phyloP scores from a whole-genome alignment of 2,113 vertebrate genomes.

The Lagenorhynchus albirostris region DNA sequence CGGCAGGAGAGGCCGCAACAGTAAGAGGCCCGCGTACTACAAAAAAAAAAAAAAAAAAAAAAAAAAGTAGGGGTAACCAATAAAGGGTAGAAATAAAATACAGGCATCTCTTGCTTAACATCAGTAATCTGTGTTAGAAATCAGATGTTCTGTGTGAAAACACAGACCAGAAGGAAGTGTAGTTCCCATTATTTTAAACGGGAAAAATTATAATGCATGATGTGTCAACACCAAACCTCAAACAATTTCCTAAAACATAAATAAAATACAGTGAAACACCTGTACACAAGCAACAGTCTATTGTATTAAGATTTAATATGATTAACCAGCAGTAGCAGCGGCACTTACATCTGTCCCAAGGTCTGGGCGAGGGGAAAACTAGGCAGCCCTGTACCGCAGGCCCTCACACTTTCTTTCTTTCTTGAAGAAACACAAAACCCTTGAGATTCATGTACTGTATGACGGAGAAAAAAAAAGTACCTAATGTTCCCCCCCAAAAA shows the following conservation, averaged over 20 bases:
- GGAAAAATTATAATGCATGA: not conserved
- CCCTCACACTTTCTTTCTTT: slow-evolving; percentile 29
- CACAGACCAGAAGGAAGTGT: not conserved
- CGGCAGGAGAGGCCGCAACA: too few relatives aligned
- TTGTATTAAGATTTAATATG: not conserved
- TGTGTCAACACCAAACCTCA: not conserved
- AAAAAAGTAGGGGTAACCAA: not conserved
- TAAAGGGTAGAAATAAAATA: not conserved
- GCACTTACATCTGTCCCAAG: not conserved
- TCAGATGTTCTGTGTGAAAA: not conserved
- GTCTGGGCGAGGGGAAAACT: not conserved
- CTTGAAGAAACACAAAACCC: slow-evolving; percentile 62
- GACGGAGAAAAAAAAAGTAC: slow-evolving; percentile 60
- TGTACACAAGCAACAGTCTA: not conserved
- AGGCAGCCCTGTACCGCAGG: not conserved
- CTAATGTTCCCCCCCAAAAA: slow-evolving; percentile 78
- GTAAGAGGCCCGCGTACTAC: too few relatives aligned
- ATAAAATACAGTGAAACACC: not conserved
- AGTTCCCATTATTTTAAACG: not conserved
- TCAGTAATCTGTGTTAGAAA: not conserved
- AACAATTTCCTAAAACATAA: not conserved
- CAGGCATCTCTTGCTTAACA: not conserved
- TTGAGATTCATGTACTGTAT: slow-evolving; percentile 82
- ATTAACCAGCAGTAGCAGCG: slow-evolving; percentile 39
- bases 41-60: too few relatives aligned